A percentile compares a stretch with the other conserved stretches of the same genome.
phyloP scores from a whole-genome alignment of 2,797 vertebrate genomes.

The Lithobates pipiens region DNA sequence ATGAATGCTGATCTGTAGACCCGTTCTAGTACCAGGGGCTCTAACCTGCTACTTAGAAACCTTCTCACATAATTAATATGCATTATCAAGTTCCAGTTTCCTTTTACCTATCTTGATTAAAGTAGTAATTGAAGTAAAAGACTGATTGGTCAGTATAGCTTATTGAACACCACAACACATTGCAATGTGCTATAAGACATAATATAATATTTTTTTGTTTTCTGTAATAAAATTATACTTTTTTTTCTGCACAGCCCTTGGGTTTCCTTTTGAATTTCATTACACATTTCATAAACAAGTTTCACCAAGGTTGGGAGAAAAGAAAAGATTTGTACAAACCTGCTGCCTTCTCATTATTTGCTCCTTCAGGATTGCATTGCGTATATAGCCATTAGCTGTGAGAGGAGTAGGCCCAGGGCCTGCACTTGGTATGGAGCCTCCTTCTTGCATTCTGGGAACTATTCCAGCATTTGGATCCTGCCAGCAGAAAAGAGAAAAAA shows the following conservation, averaged over 20 bases:
- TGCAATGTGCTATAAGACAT: background rate
- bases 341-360: slow-evolving; percentile 76
- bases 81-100: background rate
- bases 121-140: no score
- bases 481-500: slow-evolving; percentile 64
- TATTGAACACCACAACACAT: background rate
- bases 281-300: slow-evolving; percentile 12
- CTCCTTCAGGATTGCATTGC: slow-evolving; percentile 77
- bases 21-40: background rate
- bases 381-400: slow-evolving; percentile 74
- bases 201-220: background rate
- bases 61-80: background rate
- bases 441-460: slow-evolving; percentile 77
- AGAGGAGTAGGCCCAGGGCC: slow-evolving; percentile 65
- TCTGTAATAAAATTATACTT: background rate
- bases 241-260: background rate
- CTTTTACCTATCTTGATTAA: background rate
- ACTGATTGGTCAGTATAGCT: background rate
- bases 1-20: no score
- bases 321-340: slow-evolving; percentile 41
- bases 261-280: background rate
- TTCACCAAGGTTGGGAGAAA: background rate
- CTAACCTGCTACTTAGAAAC: no score
- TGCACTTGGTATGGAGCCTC: slow-evolving; percentile 69
- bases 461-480: slow-evolving; percentile 77